Evolutionary conservation across 1,140 invertebrate species (phyloP).

Genomic region (Rhopalosiphum maidis): DNA sequence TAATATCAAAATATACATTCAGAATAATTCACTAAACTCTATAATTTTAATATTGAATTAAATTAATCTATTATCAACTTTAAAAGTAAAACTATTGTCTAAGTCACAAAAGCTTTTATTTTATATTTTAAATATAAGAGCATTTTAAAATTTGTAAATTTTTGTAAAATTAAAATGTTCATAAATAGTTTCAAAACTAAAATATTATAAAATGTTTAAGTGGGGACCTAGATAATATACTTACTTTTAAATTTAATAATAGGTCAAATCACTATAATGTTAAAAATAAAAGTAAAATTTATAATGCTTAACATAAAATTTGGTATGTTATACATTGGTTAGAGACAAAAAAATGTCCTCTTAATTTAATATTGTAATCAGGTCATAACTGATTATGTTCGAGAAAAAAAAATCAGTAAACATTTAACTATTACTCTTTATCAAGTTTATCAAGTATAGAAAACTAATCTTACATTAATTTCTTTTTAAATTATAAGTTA

Average conservation of each 20-base stretch:
- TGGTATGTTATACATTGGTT: not conserved
- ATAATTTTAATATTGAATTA: not conserved
- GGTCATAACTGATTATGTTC: not conserved
- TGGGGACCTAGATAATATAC: not conserved
- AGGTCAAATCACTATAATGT: not conserved
- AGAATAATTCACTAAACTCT: not conserved
- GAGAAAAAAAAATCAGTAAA: not conserved
- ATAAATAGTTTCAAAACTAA: not conserved
- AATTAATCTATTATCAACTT: not conserved
- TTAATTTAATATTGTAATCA: constrained; percentile 7
- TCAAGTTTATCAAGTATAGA: not conserved
- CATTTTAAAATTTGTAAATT: not conserved
- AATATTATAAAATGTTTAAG: not conserved
- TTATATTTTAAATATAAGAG: not conserved
- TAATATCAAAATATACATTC: not conserved
- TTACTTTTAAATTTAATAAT: not conserved
- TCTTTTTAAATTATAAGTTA: not conserved
- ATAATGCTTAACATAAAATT: not conserved
- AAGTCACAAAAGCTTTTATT: not conserved
- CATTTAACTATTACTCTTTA: not conserved
- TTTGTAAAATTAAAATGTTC: not conserved
- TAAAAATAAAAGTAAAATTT: not conserved
- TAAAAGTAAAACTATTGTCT: not conserved
- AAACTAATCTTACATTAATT: not conserved
- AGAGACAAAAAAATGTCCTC: not conserved